Percentiles rank a stretch among this genome's conserved stretches.
These are phyloP conservation scores for Cynopterus brachyotis DNA, from an alignment of 2,113 vertebrate species.

Conservation along the genomic window DNA sequence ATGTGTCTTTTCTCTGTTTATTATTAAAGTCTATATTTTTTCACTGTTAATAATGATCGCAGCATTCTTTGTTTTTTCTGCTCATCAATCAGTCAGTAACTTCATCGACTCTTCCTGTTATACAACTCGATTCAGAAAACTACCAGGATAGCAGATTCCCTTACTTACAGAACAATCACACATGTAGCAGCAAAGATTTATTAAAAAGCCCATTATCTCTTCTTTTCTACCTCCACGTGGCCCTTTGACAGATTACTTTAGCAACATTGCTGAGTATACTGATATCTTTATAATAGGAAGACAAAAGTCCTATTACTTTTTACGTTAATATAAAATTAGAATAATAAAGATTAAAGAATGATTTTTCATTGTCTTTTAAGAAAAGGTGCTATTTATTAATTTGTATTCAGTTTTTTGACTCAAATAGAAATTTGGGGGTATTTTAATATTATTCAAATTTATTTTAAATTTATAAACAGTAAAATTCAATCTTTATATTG, in stretches of 20 bases:
- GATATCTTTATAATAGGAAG: slow-evolving; percentile 36
- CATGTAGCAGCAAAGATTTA: slow-evolving; percentile 7
- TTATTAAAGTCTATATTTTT: slow-evolving; percentile 49
- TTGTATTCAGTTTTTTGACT: background rate
- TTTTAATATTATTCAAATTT: background rate
- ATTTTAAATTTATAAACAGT: background rate
- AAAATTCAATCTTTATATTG: background rate
- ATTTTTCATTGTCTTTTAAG: slow-evolving; percentile 25
- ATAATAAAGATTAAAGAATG: slow-evolving; percentile 32
- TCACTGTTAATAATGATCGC: slow-evolving; percentile 38
- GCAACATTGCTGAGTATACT: background rate
- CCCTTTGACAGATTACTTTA: slow-evolving; percentile 12
- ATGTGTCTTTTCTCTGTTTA: background rate
- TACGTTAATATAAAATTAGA: background rate
- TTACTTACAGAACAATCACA: background rate
- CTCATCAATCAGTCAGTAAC: slow-evolving; percentile 44
- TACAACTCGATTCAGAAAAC: slow-evolving; percentile 47
- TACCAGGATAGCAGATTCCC: slow-evolving; percentile 5
- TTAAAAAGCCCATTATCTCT: background rate
- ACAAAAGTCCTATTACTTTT: slow-evolving; percentile 12
- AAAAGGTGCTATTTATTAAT: background rate
- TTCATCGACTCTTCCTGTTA: slow-evolving; percentile 30
- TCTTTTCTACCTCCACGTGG: background rate
- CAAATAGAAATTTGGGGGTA: background rate
- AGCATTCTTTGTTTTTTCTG: slow-evolving; percentile 13